Conservation (phyloP, 1,140 invertebrate species). For the Diabrotica virgifera region DNA sequence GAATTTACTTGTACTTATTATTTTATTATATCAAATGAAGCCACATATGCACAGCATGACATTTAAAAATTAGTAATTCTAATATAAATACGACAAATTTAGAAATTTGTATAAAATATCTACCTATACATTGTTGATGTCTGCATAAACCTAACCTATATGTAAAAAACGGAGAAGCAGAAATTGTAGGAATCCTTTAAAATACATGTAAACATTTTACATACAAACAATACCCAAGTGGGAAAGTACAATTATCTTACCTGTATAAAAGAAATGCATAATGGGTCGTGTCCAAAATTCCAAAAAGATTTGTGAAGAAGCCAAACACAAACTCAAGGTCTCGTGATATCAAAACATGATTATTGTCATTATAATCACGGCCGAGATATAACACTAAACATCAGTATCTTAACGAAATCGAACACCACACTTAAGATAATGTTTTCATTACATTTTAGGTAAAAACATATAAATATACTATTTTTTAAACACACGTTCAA, state of each 20-base stretch:
- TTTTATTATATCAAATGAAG: too few relatives aligned
- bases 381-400: not conserved
- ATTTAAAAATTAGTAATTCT: too few relatives aligned
- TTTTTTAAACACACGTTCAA: slow-evolving; percentile 45
- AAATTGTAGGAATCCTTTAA: too few relatives aligned
- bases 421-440: slow-evolving; percentile 24
- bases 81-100: too few relatives aligned
- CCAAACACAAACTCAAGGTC: slow-evolving; percentile 47
- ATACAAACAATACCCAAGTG: too few relatives aligned
- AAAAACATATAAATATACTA: not conserved
- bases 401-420: slow-evolving; percentile 5
- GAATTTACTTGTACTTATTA: too few relatives aligned
- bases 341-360: slow-evolving; percentile 43
- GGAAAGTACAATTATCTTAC: slow-evolving; percentile 27
- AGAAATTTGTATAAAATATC: too few relatives aligned
- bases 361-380: slow-evolving; percentile 4
- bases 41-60: too few relatives aligned
- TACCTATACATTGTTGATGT: too few relatives aligned
- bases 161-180: too few relatives aligned
- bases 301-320: slow-evolving; percentile 32
- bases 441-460: not conserved
- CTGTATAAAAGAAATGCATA: slow-evolving; percentile 41
- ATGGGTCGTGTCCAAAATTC: slow-evolving; percentile 43
- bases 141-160: too few relatives aligned
- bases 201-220: too few relatives aligned